Evolutionary conservation across 2,888 invertebrate species (phyloP), one percentile per base, ranked within the genome.

Genomic region (Leptinotarsa tumamoca): DNA sequence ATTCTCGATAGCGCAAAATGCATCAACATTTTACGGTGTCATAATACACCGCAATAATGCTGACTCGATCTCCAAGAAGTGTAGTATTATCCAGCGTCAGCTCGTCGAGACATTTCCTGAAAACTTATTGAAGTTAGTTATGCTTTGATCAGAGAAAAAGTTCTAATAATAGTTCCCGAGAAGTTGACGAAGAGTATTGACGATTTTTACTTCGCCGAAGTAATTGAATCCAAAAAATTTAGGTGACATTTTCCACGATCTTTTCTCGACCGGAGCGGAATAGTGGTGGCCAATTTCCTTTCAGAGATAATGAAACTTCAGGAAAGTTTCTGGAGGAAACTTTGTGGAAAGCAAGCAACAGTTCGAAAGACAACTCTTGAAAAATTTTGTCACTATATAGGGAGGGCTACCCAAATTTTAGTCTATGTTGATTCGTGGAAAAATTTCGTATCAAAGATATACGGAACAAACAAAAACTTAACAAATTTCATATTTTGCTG

Each of bases 51-150:
- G 63, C 63, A n/a, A 63, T 63, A 33, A 63, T n/a, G 63, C 63
- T 63, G 43, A 33, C 63, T 33, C 63, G 43, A 63, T 63, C 63
- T 43, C 7, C 63, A 43, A 27, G 63, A n/a, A 63, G 17, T 63
- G 63, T n/a, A 63, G 63, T 63, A 52, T 68, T 18, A 15, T 50
- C 21, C 52, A 54, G 68, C 23, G 68, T 51, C 69, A 56, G 54
- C 33, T 56, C 52, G 68, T 52, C 68, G 23, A 17, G 52, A 68
- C 68, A 56, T 56, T 69, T 56, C 56, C 69, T 10, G 43, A 18
- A 56, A 69, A 69, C 69, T 69, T 69, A 56, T 69, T n/a, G 15
- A n/a, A 54, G 33, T 33, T 56, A 21, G 69, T 56, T 69, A 69
- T 69, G 69, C 33, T 14, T n/a, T 43, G 69, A 33, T 49, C 63